Percentiles rank a stretch among this genome's conserved stretches.
phyloP scores from a whole-genome alignment of 1,140 invertebrate species.

The Neoseiulus cucumeris region DNA sequence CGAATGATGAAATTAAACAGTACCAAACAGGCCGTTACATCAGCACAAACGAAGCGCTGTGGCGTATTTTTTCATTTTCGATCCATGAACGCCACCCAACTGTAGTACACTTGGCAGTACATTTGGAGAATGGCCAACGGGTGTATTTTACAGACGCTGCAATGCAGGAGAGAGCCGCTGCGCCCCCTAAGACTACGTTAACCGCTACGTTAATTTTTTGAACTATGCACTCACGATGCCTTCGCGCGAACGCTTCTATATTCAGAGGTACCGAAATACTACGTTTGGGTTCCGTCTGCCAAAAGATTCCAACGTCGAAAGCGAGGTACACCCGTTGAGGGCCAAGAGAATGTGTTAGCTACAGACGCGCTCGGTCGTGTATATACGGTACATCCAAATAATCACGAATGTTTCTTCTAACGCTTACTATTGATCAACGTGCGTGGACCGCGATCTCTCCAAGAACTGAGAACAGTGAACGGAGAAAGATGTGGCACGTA shows the following conservation, averaged over 20 bases:
- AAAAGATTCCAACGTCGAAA: constrained; percentile 21
- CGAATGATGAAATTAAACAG: constrained; percentile 15
- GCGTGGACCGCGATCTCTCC: constrained; percentile 11
- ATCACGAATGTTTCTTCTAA: constrained; percentile 21
- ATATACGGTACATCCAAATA: constrained; percentile 25
- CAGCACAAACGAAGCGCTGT: constrained; percentile 16
- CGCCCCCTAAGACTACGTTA: too few species aligned
- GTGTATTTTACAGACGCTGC: too few species aligned
- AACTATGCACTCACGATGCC: constrained; percentile 14
- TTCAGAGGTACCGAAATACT: constrained; percentile 26
- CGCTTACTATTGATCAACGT: constrained; percentile 22
- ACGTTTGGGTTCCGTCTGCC: constrained; percentile 25
- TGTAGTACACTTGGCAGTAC: constrained; percentile 11
- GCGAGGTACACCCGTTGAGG: constrained; percentile 22
- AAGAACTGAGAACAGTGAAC: constrained; percentile 18
- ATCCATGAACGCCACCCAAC: background rate
- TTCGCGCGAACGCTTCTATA: too few species aligned
- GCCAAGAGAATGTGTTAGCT: constrained; percentile 17
- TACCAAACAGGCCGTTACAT: constrained; percentile 17
- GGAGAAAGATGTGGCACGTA: constrained; percentile 18
- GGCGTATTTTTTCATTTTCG: constrained; percentile 14
- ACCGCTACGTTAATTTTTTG: constrained; percentile 13
- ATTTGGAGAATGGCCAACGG: too few species aligned
- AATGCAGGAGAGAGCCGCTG: too few species aligned
- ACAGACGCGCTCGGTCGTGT: constrained; percentile 21